Evolutionary conservation across 2,888 invertebrate species (phyloP), one percentile per base, ranked within the genome.

Genomic region (Axea sp.): DNA sequence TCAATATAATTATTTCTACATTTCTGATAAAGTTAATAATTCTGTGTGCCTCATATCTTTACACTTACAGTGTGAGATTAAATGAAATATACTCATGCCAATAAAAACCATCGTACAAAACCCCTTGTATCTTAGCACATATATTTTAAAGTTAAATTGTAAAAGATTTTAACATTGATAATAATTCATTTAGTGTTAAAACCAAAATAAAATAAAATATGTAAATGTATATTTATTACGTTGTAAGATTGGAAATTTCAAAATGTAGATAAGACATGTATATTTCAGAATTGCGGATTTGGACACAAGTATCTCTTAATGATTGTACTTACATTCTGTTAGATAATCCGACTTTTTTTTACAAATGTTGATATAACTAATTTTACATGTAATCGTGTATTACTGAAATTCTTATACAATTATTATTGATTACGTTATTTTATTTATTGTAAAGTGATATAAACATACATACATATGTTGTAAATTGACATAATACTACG

Each of bases 41-140:
- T 47, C 47, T 26, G 47, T 47, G 55, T 67, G 47, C 55, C 37
- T 65, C 55, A 35, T 37, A 24, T 35, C 24, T 33, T 51, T 19
- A 28, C 43, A 39, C 49, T 24, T 35, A 8, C 31, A 37, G 33
- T 43, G 43, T 43, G 30, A 55, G 37, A 35, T 31, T 8, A 41
- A 24, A 51, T 33, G 35, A 28, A 43, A 45, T 59, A 59, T 59
- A 59, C 45, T 59, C 57, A 55, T 55, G 28, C 30, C 39, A 55
- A 55, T 39, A 55, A 37, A n/a, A 55, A 39, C 28, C 35, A 14
- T 14, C 39, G 14, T 22, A 31, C 12, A 31, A 31, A 0, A 47
- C n/a, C 7, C 7, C 35, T 35, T 49, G 22, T 22, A 51, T 35
- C 4, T 51, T 24, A 24, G 8, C 11, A 26, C 26, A 33, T 15